phyloP scores from a whole-genome alignment of 2,797 vertebrate species.

The Enoplosus armatus region DNA sequence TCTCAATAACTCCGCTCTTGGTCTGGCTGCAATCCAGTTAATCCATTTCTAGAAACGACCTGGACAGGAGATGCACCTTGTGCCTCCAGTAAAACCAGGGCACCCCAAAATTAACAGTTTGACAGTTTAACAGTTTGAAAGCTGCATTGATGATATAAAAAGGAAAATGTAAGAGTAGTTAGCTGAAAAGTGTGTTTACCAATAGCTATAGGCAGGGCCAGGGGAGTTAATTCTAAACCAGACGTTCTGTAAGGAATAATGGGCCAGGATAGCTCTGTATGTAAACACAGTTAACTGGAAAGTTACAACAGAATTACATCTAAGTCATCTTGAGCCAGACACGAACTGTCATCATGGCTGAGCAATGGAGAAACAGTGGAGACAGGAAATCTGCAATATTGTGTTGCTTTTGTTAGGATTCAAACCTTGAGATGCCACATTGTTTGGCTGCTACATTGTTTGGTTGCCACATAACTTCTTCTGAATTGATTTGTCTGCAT shows the following conservation, averaged over 20 bases:
- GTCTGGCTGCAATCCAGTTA: too few relatives aligned
- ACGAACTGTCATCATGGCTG: not conserved
- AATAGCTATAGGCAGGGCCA: too few relatives aligned
- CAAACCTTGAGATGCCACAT: not conserved
- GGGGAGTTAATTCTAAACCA: not conserved
- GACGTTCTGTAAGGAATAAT: not conserved
- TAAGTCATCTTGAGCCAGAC: not conserved
- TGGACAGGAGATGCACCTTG: not conserved
- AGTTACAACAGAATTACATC: constrained; percentile 6
- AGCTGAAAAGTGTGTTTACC: not conserved
- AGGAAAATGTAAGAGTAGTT: not conserved
- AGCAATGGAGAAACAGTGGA: constrained; percentile 7
- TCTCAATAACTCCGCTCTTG: too few relatives aligned
- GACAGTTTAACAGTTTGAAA: not conserved
- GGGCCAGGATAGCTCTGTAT: not conserved
- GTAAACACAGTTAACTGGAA: not conserved
- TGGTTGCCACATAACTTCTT: not conserved
- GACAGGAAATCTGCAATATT: constrained; percentile 2
- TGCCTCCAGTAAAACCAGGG: not conserved
- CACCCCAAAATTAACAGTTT: not conserved
- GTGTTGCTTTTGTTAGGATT: not conserved
- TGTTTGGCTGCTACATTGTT: constrained; percentile 9
- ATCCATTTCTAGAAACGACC: not conserved
- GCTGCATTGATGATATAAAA: not conserved
- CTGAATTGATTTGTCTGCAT: constrained; percentile 6